phyloP scores from a whole-genome alignment of 2,797 vertebrate genomes.

The Aplochiton taeniatus region DNA sequence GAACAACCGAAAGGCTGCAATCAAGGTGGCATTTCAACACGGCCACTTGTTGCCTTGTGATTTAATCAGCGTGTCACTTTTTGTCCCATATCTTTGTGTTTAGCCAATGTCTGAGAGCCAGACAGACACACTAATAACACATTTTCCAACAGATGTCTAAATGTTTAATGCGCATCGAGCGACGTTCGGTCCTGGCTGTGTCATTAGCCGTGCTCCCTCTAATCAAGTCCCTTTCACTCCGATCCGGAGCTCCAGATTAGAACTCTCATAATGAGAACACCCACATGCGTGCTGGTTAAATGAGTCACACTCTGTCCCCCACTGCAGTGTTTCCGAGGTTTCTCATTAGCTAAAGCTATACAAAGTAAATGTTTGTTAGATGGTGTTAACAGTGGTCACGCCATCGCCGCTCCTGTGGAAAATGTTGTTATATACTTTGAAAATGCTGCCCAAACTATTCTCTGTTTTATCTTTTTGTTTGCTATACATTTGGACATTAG shows the following conservation, averaged over 20 bases:
- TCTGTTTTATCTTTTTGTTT: no score
- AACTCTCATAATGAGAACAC: constrained; percentile 67
- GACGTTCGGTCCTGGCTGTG: constrained; percentile 62
- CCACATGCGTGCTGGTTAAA: constrained; percentile 52
- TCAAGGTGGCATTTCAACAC: constrained; percentile 53
- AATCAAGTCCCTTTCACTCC: constrained; percentile 64
- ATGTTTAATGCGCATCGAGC: constrained; percentile 70
- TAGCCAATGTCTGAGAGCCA: constrained; percentile 43
- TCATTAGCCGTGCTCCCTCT: constrained; percentile 65
- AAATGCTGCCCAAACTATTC: no score
- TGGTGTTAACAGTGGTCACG: constrained; percentile 39
- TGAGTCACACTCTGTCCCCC: constrained; percentile 53
- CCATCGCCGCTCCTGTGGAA: constrained; percentile 21
- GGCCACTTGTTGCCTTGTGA: constrained; percentile 50
- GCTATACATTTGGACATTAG: no score
- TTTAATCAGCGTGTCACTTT: constrained; percentile 51
- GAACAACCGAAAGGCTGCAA: constrained; percentile 52
- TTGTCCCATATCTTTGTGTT: constrained; percentile 30
- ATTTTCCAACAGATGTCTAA: constrained; percentile 66
- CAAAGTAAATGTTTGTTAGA: constrained; percentile 39
- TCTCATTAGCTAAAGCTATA: constrained; percentile 45
- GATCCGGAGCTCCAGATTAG: constrained; percentile 59
- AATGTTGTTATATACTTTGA: no score
- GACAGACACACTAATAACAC: constrained; percentile 55
- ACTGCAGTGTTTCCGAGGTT: constrained; percentile 45